Evolutionary conservation across 2,797 vertebrate species (phyloP).

Genomic region (Sebastes melanostomus): DNA sequence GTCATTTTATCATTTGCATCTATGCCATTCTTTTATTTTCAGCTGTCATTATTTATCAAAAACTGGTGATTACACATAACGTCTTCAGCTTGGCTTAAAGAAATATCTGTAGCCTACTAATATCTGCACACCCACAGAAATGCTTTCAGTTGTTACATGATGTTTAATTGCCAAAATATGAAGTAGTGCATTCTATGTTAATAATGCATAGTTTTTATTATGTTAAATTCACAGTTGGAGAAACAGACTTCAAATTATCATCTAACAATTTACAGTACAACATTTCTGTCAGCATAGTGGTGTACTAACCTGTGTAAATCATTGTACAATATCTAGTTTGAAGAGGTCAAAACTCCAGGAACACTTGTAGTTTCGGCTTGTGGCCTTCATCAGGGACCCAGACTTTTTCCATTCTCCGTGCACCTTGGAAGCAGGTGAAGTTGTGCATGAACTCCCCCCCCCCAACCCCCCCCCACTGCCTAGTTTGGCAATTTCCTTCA

Average conservation of each 20-base stretch:
- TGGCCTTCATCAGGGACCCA: no score
- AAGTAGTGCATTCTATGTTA: not conserved
- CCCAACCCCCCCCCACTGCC: no score
- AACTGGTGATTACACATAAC: not conserved
- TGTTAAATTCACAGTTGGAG: not conserved
- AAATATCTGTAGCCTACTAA: not conserved
- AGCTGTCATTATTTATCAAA: not conserved
- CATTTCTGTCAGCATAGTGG: not conserved
- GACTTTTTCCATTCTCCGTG: no score
- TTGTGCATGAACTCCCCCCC: fast-evolving
- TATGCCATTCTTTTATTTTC: not conserved
- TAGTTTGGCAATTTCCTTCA: no score
- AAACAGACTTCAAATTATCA: not conserved
- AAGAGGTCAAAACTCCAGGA: no score
- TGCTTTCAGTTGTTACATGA: not conserved
- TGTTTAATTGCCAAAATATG: not conserved
- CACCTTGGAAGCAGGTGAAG: no score
- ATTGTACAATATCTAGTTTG: not conserved
- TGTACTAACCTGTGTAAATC: not conserved
- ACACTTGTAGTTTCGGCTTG: no score
- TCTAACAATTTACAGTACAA: not conserved
- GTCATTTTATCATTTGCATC: not conserved
- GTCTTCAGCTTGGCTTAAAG: not conserved
- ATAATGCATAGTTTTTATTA: not conserved
- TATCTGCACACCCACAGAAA: not conserved